Base-by-base conservation (phyloP, 2,113 vertebrate species). In the Cyprinodon variegatus region DNA sequence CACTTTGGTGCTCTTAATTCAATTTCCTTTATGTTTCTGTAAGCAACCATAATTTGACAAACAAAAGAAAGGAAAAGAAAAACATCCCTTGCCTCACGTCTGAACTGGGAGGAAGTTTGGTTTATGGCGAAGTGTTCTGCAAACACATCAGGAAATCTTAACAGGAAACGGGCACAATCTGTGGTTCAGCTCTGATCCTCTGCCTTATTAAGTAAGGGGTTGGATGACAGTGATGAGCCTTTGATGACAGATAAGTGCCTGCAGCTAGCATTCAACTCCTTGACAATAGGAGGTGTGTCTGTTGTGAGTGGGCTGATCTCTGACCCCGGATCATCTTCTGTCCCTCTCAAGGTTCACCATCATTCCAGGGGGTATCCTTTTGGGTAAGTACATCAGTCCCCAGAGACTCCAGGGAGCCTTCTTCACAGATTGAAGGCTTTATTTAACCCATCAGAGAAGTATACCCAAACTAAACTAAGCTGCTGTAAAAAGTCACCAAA, bases 171-270 rank as follows among this genome's bases (percentile, higher is more conserved):
- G 60, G 68, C 67, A 72, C 43, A 61, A 53, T 70, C 15, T 22
- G 82, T 67, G 76, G 60, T 66, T 76, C 68, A 68, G 73, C 67
- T 68, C 77, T 83, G 83, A 83, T 82, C 83, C 73, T 69, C 53
- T 6, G 38, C 39, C 80, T 86, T 82, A 83, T 90, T 87, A 80
- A 83, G 48, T 74, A 78, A 76, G 72, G 39, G 61, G 82, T 74
- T 63, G 79, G 72, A 68, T 91, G 90, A 89, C 92, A 90, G 69
- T 91, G 92, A 91, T 88, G 89, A 87, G 78, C 64, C 78, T 60
- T 68, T 83, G 93, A 81, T 93, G 92, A 94, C 90, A 90, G 89
- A 86, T 74, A 61, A 61, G 68, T 62, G 84, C 91, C 94, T 76
- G 82, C 50, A 77, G 92, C 80, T 48, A 78, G 14, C 41, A 73